Evolutionary conservation across 2,797 vertebrate genomes (phyloP).

Genomic region (Syngnathus acus): DNA sequence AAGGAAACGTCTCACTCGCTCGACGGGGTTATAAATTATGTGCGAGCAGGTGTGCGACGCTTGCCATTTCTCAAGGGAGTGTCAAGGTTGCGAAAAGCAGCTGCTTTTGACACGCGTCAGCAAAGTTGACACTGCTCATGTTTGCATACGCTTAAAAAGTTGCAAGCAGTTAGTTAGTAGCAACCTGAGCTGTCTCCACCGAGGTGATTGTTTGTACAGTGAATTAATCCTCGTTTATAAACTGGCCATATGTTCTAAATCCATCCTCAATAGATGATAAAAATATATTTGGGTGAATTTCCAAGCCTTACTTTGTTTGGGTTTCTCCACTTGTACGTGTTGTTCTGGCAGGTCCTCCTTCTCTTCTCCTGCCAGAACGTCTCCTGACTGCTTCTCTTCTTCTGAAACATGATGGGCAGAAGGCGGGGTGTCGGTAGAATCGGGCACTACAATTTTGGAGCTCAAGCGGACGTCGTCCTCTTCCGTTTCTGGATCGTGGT

Average conservation of each 20-base stretch:
- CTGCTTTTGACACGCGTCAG: slow-evolving; percentile 17
- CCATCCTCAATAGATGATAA: no score
- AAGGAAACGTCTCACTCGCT: neutral
- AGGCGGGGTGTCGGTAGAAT: slow-evolving; percentile 24
- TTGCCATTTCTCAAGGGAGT: slow-evolving; percentile 45
- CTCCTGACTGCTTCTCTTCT: slow-evolving; percentile 27
- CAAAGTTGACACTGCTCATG: slow-evolving; percentile 12
- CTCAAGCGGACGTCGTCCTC: slow-evolving; percentile 72
- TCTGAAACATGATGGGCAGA: slow-evolving; percentile 26
- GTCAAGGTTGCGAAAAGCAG: slow-evolving; percentile 14
- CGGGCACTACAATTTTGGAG: slow-evolving; percentile 67
- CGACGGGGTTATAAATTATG: slow-evolving; percentile 13
- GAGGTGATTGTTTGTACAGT: neutral
- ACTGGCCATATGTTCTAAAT: no score
- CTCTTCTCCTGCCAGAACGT: slow-evolving; percentile 50
- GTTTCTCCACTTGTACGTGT: slow-evolving; percentile 51
- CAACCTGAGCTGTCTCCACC: neutral
- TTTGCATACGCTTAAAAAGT: slow-evolving; percentile 5
- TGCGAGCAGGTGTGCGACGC: slow-evolving; percentile 46
- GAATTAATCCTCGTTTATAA: no score
- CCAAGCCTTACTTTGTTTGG: slow-evolving; percentile 55
- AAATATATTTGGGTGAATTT: neutral
- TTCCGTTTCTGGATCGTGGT: slow-evolving; percentile 60
- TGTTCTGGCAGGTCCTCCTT: slow-evolving; percentile 68
- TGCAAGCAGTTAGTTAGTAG: neutral